Evolutionary conservation across 2,113 vertebrate species (phyloP), one percentile per base, ranked within the genome.

Genomic region (Ictalurus punctatus): DNA sequence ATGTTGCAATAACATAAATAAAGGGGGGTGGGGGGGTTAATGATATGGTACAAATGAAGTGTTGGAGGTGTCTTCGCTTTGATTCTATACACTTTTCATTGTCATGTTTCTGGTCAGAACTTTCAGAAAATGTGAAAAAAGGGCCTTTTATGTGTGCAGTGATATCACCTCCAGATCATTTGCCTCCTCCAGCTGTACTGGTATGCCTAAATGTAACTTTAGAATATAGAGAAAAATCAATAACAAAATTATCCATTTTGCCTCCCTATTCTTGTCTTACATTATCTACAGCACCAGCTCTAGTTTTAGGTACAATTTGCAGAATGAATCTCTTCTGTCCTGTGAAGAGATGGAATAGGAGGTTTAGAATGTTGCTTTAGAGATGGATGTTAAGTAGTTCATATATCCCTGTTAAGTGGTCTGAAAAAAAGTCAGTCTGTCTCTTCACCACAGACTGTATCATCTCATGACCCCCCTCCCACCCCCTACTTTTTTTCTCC

Each of bases 151-250:
- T 94, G 92, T 93, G 86, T 86, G 90, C 93, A 94, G 93, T 93
- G 93, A 90, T 93, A 93, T 91, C 93, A 91, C 87, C 89, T 88
- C 63, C 80, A 91, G 86, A 94, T 92, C 92, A 91, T 92, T 93
- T 90, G 84, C 89, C 90, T 90, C 84, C 74, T 85, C 85, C 59
- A 92, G 92, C 40, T 81, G 88, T 87, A 91, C 91, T 92, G 88
- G 91, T 89, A 83, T 93, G 92, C 92, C 88, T 93, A 92, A 92
- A 95, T 94, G 95, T 95, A 96, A 96, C 94, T 95, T 94, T 94
- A 95, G 93, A 95, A 93, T 95, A 93, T 92, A 93, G 92, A 94
- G 91, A 95, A 93, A 92, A 96, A 97, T 97, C 96, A 96, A 96
- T 96, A 96, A 91, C 94, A 30, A 91, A 96, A 93, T 94, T 94